Evolutionary conservation across 2,888 invertebrate species (phyloP).

Genomic region (Perizoma affinitatum): DNA sequence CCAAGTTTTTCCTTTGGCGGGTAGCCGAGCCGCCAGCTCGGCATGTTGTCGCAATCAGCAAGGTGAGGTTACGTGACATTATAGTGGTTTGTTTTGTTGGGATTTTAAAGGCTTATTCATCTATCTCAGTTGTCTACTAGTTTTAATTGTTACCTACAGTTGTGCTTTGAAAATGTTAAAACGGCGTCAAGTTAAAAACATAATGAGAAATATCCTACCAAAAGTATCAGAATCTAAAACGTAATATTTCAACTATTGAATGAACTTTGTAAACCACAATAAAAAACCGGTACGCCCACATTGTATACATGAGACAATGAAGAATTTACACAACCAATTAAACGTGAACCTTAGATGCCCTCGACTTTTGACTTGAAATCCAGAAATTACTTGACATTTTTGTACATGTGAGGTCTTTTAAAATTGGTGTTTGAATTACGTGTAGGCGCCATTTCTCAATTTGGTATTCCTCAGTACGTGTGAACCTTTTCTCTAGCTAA

Average conservation of each 20-base stretch:
- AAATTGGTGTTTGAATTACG: slow-evolving; percentile 48
- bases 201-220: too few species aligned
- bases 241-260: slow-evolving; percentile 42
- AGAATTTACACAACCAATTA: slow-evolving; percentile 58
- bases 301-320: slow-evolving; percentile 64
- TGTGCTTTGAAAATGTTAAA: too few species aligned
- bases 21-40: too few species aligned
- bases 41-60: too few species aligned
- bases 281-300: slow-evolving; percentile 73
- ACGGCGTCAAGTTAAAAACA: too few species aligned
- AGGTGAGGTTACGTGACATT: too few species aligned
- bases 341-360: slow-evolving; percentile 42
- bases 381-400: slow-evolving; percentile 26
- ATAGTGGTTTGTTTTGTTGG: too few species aligned
- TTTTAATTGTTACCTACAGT: too few species aligned
- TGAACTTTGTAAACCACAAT: slow-evolving; percentile 48
- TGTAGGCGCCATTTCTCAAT: slow-evolving; percentile 62
- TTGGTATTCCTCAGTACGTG: slow-evolving; percentile 56
- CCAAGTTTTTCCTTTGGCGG: too few species aligned
- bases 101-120: too few species aligned
- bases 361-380: slow-evolving; percentile 39
- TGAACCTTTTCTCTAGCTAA: slow-evolving; percentile 59
- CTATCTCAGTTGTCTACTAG: too few species aligned
- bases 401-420: slow-evolving; percentile 38
- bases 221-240: slow-evolving; percentile 25